Evolutionary conservation across 1,140 invertebrate genomes (phyloP), one percentile per base, ranked within the genome.

Genomic region (Argopecten irradians): DNA sequence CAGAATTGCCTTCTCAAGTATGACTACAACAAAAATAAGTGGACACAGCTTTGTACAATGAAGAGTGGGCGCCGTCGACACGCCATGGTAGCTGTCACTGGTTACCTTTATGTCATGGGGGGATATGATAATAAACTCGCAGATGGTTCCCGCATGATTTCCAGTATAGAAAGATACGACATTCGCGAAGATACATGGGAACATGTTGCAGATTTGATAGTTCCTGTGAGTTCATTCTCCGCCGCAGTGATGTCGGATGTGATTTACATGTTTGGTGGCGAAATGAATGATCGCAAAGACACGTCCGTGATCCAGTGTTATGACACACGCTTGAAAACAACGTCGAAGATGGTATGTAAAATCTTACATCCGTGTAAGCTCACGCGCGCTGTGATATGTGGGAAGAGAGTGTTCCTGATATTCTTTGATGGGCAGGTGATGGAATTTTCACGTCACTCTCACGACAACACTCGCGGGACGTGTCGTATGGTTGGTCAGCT

Each of bases 341-440:
- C 91, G 1, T 90, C 90, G 5, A 91, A 91, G 71, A 89, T 94
- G 34, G 91, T 92, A 28, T 89, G 91, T 3, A 90, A 92, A 19
- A 92, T 94, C 32, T 92, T 93, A 0, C 91, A 93, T 41, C 91
- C 92, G 36, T 93, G 93, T 87, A 94, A 94, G 85, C 87, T 94
- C 28, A 93, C 93, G 13, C 89, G 92, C 41, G 91, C 93, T 9
- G 92, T 93, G 22, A 91, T 92, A 8, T 92, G 92, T 41, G 92
- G 93, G 32, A 91, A 89, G 34, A 86, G 91, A 83, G 91, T 92
- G 34, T 94, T 93, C 39, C 91, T 94, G 16, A 92, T 94, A 35
- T 92, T 94, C 32, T 94, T 92, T 87, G 93, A 93, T 88, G 93
- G 93, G 0, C 92, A 93, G 84, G 91, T 94, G 39, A 90, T 93